These are phyloP conservation scores for Bacillus rossius DNA, from an alignment of 1,140 invertebrate genomes.

Conservation along the genomic window DNA sequence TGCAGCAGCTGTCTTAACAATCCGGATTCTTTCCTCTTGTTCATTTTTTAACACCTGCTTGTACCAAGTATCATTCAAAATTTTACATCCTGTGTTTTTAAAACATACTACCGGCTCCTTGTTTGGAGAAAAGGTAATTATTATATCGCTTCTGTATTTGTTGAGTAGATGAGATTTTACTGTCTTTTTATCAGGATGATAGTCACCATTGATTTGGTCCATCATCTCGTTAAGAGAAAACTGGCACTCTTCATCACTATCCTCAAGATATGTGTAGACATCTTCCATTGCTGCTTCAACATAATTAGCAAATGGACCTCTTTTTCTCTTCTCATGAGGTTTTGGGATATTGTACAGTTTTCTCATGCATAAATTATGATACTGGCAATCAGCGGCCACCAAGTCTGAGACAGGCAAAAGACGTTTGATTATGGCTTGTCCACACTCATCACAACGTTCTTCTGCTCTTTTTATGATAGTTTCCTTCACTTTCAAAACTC, in stretches of 20 bases:
- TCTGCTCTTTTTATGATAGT: background rate
- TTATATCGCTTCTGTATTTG: background rate
- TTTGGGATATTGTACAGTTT: background rate
- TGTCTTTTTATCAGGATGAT: background rate
- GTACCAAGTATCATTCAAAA: slow-evolving; percentile 28
- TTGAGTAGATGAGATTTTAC: background rate
- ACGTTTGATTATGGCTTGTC: background rate
- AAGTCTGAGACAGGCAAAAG: background rate
- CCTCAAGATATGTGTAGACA: background rate
- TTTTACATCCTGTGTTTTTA: slow-evolving; percentile 8
- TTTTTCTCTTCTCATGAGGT: background rate
- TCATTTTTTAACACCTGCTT: slow-evolving; percentile 24
- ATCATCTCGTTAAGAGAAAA: background rate
- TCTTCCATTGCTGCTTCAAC: background rate
- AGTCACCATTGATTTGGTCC: background rate
- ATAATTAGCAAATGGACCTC: background rate
- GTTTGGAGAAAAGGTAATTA: background rate
- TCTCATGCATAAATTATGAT: background rate
- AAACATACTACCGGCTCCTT: slow-evolving; percentile 7
- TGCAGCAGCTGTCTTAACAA: slow-evolving; percentile 34
- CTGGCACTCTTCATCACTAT: background rate
- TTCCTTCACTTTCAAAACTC: background rate
- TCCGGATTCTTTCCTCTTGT: slow-evolving; percentile 26
- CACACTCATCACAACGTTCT: background rate
- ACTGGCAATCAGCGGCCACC: background rate